Percentiles rank a stretch among this genome's conserved stretches.
These are phyloP conservation scores for Centropyge bicolor DNA, from an alignment of 2,797 vertebrate genomes.

Conservation along the genomic window DNA sequence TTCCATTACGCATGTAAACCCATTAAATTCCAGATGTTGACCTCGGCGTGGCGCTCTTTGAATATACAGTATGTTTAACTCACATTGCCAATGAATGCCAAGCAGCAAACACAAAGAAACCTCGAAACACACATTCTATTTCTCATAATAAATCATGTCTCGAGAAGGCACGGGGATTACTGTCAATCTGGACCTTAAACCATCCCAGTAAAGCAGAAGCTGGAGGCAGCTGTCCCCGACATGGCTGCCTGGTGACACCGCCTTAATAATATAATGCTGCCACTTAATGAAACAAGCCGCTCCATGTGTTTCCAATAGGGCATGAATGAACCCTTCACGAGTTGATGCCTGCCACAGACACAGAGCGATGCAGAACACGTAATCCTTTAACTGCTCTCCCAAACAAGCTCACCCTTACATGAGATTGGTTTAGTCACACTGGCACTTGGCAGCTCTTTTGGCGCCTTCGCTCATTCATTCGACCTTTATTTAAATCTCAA, in stretches of 20 bases:
- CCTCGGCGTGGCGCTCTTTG: conserved; percentile 49
- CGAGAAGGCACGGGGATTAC: conserved; percentile 15
- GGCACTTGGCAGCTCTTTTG: conserved; percentile 32
- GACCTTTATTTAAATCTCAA: no score
- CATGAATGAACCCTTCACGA: conserved; percentile 32
- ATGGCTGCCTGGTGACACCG: conserved; percentile 39
- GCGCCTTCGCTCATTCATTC: not conserved
- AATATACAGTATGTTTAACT: conserved; percentile 41
- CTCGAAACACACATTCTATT: conserved; percentile 28
- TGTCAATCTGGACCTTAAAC: conserved; percentile 30
- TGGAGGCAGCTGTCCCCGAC: conserved; percentile 44
- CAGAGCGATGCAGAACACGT: conserved; percentile 35
- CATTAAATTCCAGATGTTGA: conserved; percentile 78
- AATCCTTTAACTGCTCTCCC: conserved; percentile 29
- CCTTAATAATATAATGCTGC: conserved; percentile 55
- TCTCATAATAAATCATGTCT: conserved; percentile 31
- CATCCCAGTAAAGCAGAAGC: conserved; percentile 33
- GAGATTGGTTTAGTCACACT: conserved; percentile 23
- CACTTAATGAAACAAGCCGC: conserved; percentile 57
- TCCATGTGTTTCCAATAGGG: conserved; percentile 63
- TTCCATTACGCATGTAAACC: conserved; percentile 76
- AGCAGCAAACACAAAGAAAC: conserved; percentile 50
- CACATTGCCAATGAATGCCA: conserved; percentile 49
- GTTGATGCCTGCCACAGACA: conserved; percentile 26
- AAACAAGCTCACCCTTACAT: conserved; percentile 29